phyloP scores from a whole-genome alignment of 2,888 invertebrate genomes.

The Thecocarcelia acutangulata region DNA sequence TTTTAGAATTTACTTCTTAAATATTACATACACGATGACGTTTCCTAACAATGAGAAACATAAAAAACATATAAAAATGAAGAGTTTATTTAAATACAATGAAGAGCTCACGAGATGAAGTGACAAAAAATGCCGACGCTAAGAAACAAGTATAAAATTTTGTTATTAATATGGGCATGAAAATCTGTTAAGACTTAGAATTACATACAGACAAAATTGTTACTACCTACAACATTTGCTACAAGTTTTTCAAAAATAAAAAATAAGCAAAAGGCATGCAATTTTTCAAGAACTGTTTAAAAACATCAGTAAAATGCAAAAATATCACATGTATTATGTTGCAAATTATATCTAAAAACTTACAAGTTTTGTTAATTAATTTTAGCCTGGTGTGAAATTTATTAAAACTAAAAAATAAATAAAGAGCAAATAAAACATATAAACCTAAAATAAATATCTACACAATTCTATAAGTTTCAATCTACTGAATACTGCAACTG shows the following conservation, averaged over 20 bases:
- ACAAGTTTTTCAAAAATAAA: not conserved
- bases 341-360: not conserved
- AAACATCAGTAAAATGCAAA: not conserved
- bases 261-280: not conserved
- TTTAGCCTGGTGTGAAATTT: not conserved
- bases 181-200: not conserved
- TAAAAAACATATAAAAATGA: slow-evolving; percentile 37
- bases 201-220: not conserved
- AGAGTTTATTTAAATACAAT: slow-evolving; percentile 32
- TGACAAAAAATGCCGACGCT: slow-evolving; percentile 18
- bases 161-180: slow-evolving; percentile 10
- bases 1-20: slow-evolving; percentile 64
- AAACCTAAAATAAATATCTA: slow-evolving; percentile 47
- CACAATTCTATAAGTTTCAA: slow-evolving; percentile 21
- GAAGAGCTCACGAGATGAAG: slow-evolving; percentile 29
- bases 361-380: not conserved
- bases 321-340: not conserved
- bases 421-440: slow-evolving; percentile 27
- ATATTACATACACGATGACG: slow-evolving; percentile 49
- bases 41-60: slow-evolving; percentile 44
- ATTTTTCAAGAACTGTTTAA: not conserved
- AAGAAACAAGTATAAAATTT: slow-evolving; percentile 29
- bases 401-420: not conserved
- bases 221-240: slow-evolving; percentile 25
- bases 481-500: slow-evolving; percentile 78